Conservation (phyloP, 2,888 invertebrate species). For the Miltochrista miniata region DNA sequence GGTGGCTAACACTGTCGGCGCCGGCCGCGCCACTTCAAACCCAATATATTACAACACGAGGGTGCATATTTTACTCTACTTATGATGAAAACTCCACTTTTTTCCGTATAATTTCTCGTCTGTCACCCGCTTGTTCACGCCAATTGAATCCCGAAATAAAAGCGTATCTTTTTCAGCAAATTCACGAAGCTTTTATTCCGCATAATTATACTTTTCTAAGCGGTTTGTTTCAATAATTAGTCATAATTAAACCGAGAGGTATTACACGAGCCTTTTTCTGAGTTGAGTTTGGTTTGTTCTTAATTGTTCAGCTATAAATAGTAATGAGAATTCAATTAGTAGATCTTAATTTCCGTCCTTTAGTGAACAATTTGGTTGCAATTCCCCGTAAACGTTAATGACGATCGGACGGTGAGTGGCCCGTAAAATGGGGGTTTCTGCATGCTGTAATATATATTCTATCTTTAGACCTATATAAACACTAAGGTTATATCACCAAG, state of each 20-base stretch:
- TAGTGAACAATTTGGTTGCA: too few relatives aligned
- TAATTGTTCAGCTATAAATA: constrained; percentile 1
- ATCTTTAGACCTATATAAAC: too few relatives aligned
- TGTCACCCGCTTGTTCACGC: constrained; percentile 31
- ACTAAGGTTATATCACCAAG: too few relatives aligned
- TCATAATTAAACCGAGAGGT: constrained; percentile 24
- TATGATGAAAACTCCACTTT: constrained; percentile 37
- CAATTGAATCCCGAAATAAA: constrained; percentile 31
- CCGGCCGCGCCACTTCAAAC: constrained; percentile 23
- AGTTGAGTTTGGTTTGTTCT: constrained; percentile 20
- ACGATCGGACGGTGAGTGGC: too few relatives aligned
- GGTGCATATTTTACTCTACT: constrained; percentile 47
- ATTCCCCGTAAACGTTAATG: too few relatives aligned
- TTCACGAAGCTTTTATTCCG: constrained; percentile 35
- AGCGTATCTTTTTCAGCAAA: constrained; percentile 33
- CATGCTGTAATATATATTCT: too few relatives aligned
- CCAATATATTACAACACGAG: constrained; percentile 42
- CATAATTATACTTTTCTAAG: constrained; percentile 26
- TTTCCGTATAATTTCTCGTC: constrained; percentile 39
- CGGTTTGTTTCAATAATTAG: constrained; percentile 37
- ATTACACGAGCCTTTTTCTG: constrained; percentile 13
- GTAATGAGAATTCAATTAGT: constrained; percentile 9
- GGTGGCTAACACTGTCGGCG: constrained; percentile 14
- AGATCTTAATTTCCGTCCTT: neutral
- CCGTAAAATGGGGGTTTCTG: too few relatives aligned